These are phyloP conservation scores for Nothobranchius furzeri DNA, from an alignment of 2,113 vertebrate genomes.

Conservation along the genomic window DNA sequence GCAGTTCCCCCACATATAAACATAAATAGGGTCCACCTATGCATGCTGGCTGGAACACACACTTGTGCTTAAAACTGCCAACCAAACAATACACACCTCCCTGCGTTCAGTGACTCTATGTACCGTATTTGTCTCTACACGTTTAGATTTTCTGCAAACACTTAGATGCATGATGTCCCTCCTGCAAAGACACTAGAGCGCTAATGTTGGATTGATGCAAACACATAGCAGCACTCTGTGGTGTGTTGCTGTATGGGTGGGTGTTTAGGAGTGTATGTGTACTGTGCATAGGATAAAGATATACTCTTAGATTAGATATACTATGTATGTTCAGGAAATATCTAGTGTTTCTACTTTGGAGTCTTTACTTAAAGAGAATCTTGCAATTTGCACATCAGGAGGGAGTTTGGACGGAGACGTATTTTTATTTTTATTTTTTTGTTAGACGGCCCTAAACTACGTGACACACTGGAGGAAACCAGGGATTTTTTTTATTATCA, in stretches of 20 bases:
- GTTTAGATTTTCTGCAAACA: constrained; percentile 21
- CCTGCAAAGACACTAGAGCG: constrained; percentile 54
- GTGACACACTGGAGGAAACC: constrained; percentile 62
- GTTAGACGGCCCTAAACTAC: constrained; percentile 33
- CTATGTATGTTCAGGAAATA: constrained; percentile 70
- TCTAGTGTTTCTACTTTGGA: constrained; percentile 89
- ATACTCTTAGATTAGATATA: constrained; percentile 27
- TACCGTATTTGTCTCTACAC: constrained; percentile 44
- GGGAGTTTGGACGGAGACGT: constrained; percentile 79
- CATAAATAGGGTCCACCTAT: too few relatives aligned
- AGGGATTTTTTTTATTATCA: constrained; percentile 29
- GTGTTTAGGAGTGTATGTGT: constrained; percentile 52
- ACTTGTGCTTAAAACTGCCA: constrained; percentile 17
- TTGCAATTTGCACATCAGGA: constrained; percentile 99
- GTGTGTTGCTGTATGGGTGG: constrained; percentile 51
- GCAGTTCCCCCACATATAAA: too few relatives aligned
- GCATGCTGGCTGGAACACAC: constrained; percentile 5
- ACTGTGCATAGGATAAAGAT: constrained; percentile 62
- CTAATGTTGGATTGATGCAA: constrained; percentile 41
- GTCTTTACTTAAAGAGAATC: constrained; percentile 93
- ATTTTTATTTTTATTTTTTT: constrained; percentile 44
- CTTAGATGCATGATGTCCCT: constrained; percentile 35
- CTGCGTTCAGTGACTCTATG: constrained; percentile 15
- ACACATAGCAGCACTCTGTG: constrained; percentile 35
- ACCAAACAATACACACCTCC: constrained; percentile 36